phyloP scores from a whole-genome alignment of 2,888 invertebrate genomes.

The Caenorhabditis zanzibari region DNA sequence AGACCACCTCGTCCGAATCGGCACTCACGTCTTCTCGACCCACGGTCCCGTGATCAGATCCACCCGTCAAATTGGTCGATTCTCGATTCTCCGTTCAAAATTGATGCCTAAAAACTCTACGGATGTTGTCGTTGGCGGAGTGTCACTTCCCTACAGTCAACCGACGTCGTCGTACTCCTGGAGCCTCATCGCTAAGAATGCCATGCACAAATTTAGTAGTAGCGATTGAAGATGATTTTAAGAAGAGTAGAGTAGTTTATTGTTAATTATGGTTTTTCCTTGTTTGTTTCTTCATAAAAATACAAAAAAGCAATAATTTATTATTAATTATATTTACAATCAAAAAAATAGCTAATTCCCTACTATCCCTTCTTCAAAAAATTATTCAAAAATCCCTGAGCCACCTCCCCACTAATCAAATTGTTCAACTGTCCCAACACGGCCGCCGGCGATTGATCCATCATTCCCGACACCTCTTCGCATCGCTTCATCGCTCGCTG shows the following conservation, averaged over 20 bases:
- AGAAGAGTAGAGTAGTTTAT: slow-evolving; percentile 6
- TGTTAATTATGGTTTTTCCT: background rate
- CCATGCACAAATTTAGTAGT: slow-evolving; percentile 43
- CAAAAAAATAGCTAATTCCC: background rate
- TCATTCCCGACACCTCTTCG: slow-evolving; percentile 81
- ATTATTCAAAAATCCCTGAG: slow-evolving; percentile 83
- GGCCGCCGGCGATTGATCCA: slow-evolving; percentile 81
- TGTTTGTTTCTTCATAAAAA: no score
- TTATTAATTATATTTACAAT: slow-evolving; percentile 23
- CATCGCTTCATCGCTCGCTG: slow-evolving; percentile 80
- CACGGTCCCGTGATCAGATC: slow-evolving; percentile 57
- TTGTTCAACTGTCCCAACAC: slow-evolving; percentile 79
- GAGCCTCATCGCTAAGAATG: slow-evolving; percentile 62
- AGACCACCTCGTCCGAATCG: slow-evolving; percentile 44
- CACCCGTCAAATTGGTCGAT: slow-evolving; percentile 62
- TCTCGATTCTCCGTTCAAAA: slow-evolving; percentile 54
- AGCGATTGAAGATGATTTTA: no score
- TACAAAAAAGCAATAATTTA: slow-evolving; percentile 20
- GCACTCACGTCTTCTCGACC: slow-evolving; percentile 41
- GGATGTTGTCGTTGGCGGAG: slow-evolving; percentile 53
- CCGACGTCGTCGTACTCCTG: slow-evolving; percentile 62
- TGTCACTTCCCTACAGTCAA: slow-evolving; percentile 44
- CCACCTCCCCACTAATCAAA: slow-evolving; percentile 81
- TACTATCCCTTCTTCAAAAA: slow-evolving; percentile 71
- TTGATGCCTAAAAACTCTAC: background rate